These are phyloP conservation scores for Aphelinus atriplicis DNA, from an alignment of 1,140 invertebrate genomes.

Conservation along the genomic window DNA sequence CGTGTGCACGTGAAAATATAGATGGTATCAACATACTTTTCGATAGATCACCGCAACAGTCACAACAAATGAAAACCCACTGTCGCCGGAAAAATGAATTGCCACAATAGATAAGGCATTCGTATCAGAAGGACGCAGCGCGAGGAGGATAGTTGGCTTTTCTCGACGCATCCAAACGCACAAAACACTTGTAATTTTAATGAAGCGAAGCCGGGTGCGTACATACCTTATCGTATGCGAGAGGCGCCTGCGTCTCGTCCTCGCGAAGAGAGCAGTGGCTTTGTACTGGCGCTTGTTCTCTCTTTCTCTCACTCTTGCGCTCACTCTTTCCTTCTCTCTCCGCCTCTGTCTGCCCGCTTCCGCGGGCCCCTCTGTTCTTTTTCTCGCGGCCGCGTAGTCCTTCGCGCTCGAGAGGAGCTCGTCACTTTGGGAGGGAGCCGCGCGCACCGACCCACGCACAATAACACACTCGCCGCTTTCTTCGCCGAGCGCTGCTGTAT, in stretches of 20 bases:
- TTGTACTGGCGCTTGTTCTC: slow-evolving; percentile 49
- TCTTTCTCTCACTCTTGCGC: neutral
- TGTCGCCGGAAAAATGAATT: too few species aligned
- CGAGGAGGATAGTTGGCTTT: too few species aligned
- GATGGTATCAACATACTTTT: too few species aligned
- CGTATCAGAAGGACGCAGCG: too few species aligned
- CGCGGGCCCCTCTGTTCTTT: slow-evolving; percentile 3
- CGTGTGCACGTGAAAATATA: too few species aligned
- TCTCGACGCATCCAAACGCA: too few species aligned
- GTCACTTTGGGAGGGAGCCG: slow-evolving; percentile 27
- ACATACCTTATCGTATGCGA: too few species aligned
- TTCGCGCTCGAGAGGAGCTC: slow-evolving; percentile 40
- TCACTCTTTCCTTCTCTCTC: neutral
- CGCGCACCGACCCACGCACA: slow-evolving; percentile 11
- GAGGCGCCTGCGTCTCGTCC: slow-evolving; percentile 39
- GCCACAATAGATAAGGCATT: too few species aligned
- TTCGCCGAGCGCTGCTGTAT: neutral
- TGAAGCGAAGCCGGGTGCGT: too few species aligned
- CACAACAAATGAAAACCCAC: too few species aligned
- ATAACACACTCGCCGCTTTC: neutral
- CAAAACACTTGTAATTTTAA: too few species aligned
- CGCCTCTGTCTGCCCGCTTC: slow-evolving; percentile 15
- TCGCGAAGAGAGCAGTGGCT: slow-evolving; percentile 52
- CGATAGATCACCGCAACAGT: too few species aligned
- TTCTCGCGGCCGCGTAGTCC: slow-evolving; percentile 18